Base-by-base conservation (phyloP, 2,113 vertebrate genomes). In the Sturnira hondurensis region DNA sequence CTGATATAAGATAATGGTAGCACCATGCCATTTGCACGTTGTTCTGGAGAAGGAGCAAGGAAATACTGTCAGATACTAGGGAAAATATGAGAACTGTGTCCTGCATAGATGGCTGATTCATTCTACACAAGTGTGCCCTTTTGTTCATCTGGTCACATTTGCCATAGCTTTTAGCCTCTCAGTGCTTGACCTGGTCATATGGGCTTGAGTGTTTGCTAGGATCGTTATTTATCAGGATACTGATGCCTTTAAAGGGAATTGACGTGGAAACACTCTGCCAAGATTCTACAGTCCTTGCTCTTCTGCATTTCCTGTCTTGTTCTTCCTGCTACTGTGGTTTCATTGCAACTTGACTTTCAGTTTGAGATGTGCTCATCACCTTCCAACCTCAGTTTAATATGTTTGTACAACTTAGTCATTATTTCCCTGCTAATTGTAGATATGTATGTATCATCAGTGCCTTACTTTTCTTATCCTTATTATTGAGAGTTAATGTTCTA, bases 401-500 rank as follows among this genome's bases (percentile, higher is more conserved):
- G 36, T 58, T 92, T 89, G 95, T 33, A 87, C 9, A 71, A 19
- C n/a, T 76, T 93, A 86, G 68, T 83, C 26, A 80, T 85, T 86
- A 54, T 92, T 80, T 65, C 14, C 41, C 3, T 77, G n/a, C 2
- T 81, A 67, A 86, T 65, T 43, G 74, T 88, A 92, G 52, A 50
- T 31, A 81, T 12, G 10, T 17, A 81, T 16, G 14, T 56, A 74
- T 83, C 17, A 86, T 50, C 41, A 93, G 28, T 67, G 24, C 22
- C 61, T 85, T 91, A 52, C 50, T 94, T 91, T 88, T 84, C 85
- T 89, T 91, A 84, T 93, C 36, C 2, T 92, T 28, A 63, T 78
- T 90, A 70, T 88, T 83, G 78, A 95, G 41, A 89, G 86, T 84
- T 65, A 88, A 61, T 82, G 80, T 47, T n/a, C 31, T 93, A 47